These are phyloP conservation scores for Drosophila kambysellisi DNA, from an alignment of 2,888 invertebrate genomes.

Conservation along the genomic window DNA sequence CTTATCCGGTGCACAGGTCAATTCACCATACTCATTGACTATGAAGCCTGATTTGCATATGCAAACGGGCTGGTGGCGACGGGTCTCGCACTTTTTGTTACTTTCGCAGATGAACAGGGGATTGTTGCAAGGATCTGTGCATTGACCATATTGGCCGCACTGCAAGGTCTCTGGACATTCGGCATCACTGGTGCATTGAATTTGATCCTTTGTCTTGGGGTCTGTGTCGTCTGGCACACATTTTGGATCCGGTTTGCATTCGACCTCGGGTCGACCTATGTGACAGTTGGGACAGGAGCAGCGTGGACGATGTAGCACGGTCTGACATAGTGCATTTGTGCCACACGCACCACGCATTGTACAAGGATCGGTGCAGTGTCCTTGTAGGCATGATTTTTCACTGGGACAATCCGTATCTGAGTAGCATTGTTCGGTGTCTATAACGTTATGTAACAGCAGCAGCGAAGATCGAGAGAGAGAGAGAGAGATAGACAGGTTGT, in stretches of 20 bases:
- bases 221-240: conserved; percentile 87
- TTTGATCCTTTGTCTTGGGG: conserved; percentile 86
- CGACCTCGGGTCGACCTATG: conserved; percentile 92
- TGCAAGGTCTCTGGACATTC: conserved; percentile 91
- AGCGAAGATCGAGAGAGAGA: conserved; percentile 71
- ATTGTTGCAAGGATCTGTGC: conserved; percentile 91
- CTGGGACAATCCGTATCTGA: conserved; percentile 96
- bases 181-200: conserved; percentile 88
- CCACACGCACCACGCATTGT: conserved; percentile 95
- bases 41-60: conserved; percentile 95
- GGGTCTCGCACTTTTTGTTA: conserved; percentile 95
- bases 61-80: conserved; percentile 93
- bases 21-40: conserved; percentile 93
- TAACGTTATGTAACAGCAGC: conserved; percentile 73
- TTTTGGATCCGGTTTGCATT: conserved; percentile 92
- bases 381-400: conserved; percentile 96
- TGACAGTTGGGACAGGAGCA: conserved; percentile 96
- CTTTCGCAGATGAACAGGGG: conserved; percentile 90
- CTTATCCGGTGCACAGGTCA: conserved; percentile 93
- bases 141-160: conserved; percentile 91
- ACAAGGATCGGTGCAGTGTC: conserved; percentile 96
- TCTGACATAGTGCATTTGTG: conserved; percentile 94
- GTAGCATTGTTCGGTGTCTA: conserved; percentile 92
- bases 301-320: conserved; percentile 93
- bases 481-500: conserved; percentile 83